Conservation (phyloP, 2,113 vertebrate genomes). For the Catharus minimus region DNA sequence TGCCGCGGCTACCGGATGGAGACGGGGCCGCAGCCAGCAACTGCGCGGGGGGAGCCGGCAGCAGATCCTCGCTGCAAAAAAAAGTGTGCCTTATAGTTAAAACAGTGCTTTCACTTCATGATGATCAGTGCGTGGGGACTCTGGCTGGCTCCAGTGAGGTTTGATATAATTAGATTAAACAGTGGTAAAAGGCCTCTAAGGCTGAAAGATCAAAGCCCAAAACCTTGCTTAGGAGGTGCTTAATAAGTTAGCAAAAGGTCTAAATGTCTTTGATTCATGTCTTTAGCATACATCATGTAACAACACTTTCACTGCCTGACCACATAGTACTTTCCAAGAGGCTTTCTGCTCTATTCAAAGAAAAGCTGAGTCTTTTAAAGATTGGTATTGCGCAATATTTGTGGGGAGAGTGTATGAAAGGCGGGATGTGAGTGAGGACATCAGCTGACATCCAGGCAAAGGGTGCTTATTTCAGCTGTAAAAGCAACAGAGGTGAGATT, state of each 20-base stretch:
- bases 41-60: too few species aligned
- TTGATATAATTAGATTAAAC: not conserved
- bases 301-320: not conserved
- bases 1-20: too few species aligned
- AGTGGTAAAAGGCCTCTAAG: not conserved
- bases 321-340: not conserved
- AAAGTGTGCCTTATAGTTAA: not conserved
- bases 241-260: not conserved
- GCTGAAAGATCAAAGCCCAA: not conserved
- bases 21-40: too few species aligned
- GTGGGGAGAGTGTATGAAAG: not conserved
- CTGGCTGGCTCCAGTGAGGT: not conserved
- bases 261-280: not conserved
- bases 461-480: not conserved
- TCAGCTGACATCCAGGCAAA: not conserved
- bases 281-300: not conserved
- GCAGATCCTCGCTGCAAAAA: too few species aligned
- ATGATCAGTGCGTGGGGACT: not conserved
- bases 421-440: not conserved
- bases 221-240: not conserved
- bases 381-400: not conserved
- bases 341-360: not conserved
- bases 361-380: not conserved
- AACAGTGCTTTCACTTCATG: not conserved
- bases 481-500: not conserved